These are phyloP conservation scores for Betta splendens DNA, from an alignment of 2,797 vertebrate species.

Conservation along the genomic window DNA sequence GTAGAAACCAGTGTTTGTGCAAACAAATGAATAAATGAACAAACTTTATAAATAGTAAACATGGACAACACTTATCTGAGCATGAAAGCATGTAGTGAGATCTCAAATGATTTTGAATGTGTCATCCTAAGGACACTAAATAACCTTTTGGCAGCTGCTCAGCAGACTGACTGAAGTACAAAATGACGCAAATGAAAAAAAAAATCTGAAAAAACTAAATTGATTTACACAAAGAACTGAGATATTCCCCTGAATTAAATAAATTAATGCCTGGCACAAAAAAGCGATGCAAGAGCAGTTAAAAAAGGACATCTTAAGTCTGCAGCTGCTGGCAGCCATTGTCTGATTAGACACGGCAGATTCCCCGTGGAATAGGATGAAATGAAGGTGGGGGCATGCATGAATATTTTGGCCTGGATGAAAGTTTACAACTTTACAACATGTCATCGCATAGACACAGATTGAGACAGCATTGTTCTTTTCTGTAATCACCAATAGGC, in stretches of 20 bases:
- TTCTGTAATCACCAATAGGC: constrained; percentile 46
- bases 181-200: constrained; percentile 9
- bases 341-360: constrained; percentile 71
- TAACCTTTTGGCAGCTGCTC: constrained; percentile 26
- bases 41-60: too few relatives aligned
- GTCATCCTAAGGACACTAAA: too few relatives aligned
- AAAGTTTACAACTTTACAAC: constrained; percentile 48
- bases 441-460: constrained; percentile 30
- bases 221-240: constrained; percentile 2
- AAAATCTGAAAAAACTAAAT: constrained; percentile 9
- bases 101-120: too few relatives aligned
- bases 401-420: constrained; percentile 53
- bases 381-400: constrained; percentile 40
- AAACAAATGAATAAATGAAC: too few relatives aligned
- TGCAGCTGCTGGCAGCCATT: constrained; percentile 74
- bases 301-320: constrained; percentile 59
- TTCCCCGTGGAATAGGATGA: constrained; percentile 41
- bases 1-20: too few relatives aligned
- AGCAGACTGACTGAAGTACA: constrained; percentile 16
- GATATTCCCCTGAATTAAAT: constrained; percentile 16
- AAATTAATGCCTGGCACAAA: constrained; percentile 20
- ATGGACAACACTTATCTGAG: too few relatives aligned
- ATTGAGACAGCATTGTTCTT: constrained; percentile 42
- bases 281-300: constrained; percentile 30
- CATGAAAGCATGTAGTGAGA: too few relatives aligned